Base-by-base conservation (phyloP, 2,113 vertebrate genomes). In the Silurus asotus region DNA sequence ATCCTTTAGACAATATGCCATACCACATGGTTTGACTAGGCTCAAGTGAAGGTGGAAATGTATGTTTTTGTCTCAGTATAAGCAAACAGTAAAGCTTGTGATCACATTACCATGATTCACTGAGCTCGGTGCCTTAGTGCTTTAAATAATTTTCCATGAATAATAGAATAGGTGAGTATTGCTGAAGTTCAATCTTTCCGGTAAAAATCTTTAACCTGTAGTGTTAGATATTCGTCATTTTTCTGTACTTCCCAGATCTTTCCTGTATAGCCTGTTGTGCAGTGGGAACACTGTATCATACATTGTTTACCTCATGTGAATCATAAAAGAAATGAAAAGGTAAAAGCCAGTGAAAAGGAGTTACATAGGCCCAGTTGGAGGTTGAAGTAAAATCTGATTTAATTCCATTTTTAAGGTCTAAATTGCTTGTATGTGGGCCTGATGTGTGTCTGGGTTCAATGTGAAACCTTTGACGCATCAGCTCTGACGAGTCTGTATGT, bases 211-310 rank as follows among this genome's bases (percentile, higher is more conserved):
- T 9, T 48, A 37, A 45, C 48, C 15, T 62, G n/a, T 70, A 14
- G 23, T 64, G 14, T 87, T 59, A 75, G 25, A 77, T 0, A 55
- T 92, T 90, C 92, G 85, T 92, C 90, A 93, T 86, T 51, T 82
- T 82, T 78, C 75, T 62, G 58, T 84, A 84, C 70, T 76, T 64
- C 48, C 74, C 48, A 84, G 72, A 76, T 28, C 7, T 13, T 75
- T 74, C 45, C n/a, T 55, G 8, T 49, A 69, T 67, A 79, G 1
- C 62, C n/a, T 64, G 9, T 56, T 28, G 53, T 81, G 48, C 55
- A 14, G 0, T 53, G 55, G 48, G 45, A 65, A 64, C 17, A 45
- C 1, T 58, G 20, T 56, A 23, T 75, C 58, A 86, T 62, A n/a
- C 65, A 51, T 5, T 49, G 23, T 45, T 67, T 82, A 56, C n/a